Evolutionary conservation across 2,797 vertebrate species (phyloP), one percentile per base, ranked within the genome.

Genomic region (Neomorphus geoffroyi): DNA sequence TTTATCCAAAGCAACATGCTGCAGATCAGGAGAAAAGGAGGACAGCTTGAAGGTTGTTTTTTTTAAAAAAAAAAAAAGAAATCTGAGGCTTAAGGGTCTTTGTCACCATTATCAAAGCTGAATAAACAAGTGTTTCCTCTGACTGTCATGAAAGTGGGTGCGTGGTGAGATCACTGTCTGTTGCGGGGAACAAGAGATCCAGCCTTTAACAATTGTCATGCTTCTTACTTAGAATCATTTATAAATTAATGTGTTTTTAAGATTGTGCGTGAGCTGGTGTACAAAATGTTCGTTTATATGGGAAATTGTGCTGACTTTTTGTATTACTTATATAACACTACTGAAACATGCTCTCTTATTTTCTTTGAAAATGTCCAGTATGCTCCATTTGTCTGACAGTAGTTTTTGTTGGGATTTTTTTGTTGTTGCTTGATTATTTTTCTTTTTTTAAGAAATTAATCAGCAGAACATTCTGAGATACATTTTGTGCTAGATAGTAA

Each of bases 41-140:
- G 82, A 18, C n/a, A 72, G n/a, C 30, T 48, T 88, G 54, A 81
- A 24, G 24, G 46, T 93, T 46, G 7, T n/a, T n/a, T 46, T 93
- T 46, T 7, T n/a, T n/a, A n/a, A n/a, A 23, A 69, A 57, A 66
- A 50, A 21, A 73, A 37, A 26, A 13, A 13, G 23, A 37, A 90
- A 88, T 79, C n/a, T 0, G 3, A 70, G 37, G 64, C 60, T 80
- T 80, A 26, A 60, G 48, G 32, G 35, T 84, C 73, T 71, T 88
- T 84, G 60, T 80, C 71, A 67, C 56, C 53, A 19, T 88, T 93
- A 87, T 90, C 80, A 93, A 92, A 87, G 83, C 80, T 90, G 86
- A 90, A 73, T 77, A 93, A 95, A 80, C 67, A 93, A 90, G 67
- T 39, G 60, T 84, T 94, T 94, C 48, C 62, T 93, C 19, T 86